phyloP scores from a whole-genome alignment of 2,888 invertebrate species.

The Caenorhabditis zanzibari region DNA sequence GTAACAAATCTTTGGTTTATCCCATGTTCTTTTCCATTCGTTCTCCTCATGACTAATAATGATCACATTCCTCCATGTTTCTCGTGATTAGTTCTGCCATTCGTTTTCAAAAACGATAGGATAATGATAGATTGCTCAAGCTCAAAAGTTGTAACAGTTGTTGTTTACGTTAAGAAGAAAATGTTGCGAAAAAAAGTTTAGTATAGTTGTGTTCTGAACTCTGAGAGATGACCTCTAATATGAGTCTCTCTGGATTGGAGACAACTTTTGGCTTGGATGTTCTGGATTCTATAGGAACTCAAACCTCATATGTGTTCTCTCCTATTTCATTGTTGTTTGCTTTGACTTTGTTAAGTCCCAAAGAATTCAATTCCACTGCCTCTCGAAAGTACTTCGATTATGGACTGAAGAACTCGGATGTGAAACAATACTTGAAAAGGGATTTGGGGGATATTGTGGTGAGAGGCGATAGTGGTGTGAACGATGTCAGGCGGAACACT shows the following conservation, averaged over 20 bases:
- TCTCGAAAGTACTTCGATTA: not conserved
- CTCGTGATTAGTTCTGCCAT: slow-evolving; percentile 28
- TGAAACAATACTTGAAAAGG: slow-evolving; percentile 5
- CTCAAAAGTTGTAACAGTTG: slow-evolving; percentile 20
- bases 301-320: slow-evolving; percentile 33
- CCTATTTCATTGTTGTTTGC: slow-evolving; percentile 29
- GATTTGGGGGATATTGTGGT: slow-evolving; percentile 28
- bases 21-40: not conserved
- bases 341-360: slow-evolving; percentile 15
- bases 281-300: slow-evolving; percentile 4
- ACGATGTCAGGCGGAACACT: slow-evolving; percentile 17
- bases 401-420: slow-evolving; percentile 2
- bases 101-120: slow-evolving; percentile 8
- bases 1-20: slow-evolving; percentile 23
- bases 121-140: not conserved
- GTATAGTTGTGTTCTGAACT: slow-evolving; percentile 47
- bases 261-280: slow-evolving; percentile 38
- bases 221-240: slow-evolving; percentile 19
- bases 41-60: slow-evolving; percentile 18
- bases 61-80: slow-evolving; percentile 18
- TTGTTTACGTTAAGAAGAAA: slow-evolving; percentile 33
- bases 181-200: not conserved
- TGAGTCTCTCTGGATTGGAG: slow-evolving; percentile 21
- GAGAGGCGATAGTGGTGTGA: slow-evolving; percentile 19
- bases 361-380: slow-evolving; percentile 18